Evolutionary conservation across 2,888 invertebrate genomes (phyloP), one percentile per base, ranked within the genome.

Genomic region (Phlogophora meticulosa): DNA sequence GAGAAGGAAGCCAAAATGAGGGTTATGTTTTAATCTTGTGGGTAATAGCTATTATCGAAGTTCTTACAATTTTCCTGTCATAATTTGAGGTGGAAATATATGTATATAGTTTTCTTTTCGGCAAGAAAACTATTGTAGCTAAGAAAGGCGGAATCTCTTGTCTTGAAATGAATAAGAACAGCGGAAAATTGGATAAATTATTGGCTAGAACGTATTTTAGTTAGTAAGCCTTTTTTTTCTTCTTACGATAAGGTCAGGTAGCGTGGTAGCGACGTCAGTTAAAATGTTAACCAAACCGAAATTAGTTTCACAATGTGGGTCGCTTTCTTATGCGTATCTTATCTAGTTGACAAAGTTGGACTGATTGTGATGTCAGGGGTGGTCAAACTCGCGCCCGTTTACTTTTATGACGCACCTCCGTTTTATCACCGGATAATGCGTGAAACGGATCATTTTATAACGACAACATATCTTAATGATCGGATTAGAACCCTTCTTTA

Each of bases 351-450:
- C 76, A 72, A 57, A 52, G 34, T 64, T 38, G 20, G 49, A 57
- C 46, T 28, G 69, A 65, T 72, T 73, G 53, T 76, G 72, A 69
- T 78, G 83, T 79, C 88, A 87, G 89, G 91, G 92, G 91, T 92
- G 91, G 91, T 88, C 92, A 92, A 86, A 76, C 73, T 66, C 68
- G 64, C 48, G 71, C 67, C 71, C 66, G 61, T 89, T 88, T 85
- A 87, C 80, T 83, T 92, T 93, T 91, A 92, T 84, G 87, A 87
- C 72, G 65, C 61, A 78, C 72, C 71, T 76, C 77, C 65, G 69
- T 88, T 93, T 94, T 92, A 93, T 88, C 80, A 85, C 88, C 88
- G 91, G 88, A 90, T 93, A 93, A 94, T 90, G 92, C 93, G 93
- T 93, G 91, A 93, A 93, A 90, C 88, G 90, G 85, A 87, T 88